These are phyloP conservation scores for Drosophila parabipectinata DNA, from an alignment of 1,140 invertebrate species.

Conservation along the genomic window DNA sequence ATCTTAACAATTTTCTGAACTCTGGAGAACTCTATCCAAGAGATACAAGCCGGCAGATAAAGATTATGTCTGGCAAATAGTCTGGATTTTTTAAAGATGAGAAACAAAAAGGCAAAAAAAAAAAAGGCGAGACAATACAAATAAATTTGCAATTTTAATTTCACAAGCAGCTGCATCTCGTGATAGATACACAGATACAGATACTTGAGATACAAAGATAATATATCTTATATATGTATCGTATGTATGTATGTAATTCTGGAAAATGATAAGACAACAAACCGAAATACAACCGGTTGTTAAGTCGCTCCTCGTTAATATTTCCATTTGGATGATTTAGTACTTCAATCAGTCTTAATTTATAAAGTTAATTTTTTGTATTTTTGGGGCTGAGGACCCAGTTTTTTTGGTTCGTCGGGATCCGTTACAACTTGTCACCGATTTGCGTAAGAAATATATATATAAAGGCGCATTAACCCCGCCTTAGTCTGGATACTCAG, in stretches of 20 bases:
- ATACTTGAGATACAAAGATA: slow-evolving; percentile 36
- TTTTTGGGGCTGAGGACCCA: slow-evolving; percentile 4
- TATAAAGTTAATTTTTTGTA: slow-evolving; percentile 9
- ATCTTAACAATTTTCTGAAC: slow-evolving; percentile 33
- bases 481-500: not conserved
- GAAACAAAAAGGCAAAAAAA: too few relatives aligned
- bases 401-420: not conserved
- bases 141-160: slow-evolving; percentile 31
- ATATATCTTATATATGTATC: not conserved
- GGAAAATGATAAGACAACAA: slow-evolving; percentile 34
- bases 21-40: not conserved
- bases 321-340: slow-evolving; percentile 36
- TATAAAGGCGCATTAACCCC: slow-evolving; percentile 22
- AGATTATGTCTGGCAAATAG: not conserved
- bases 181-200: slow-evolving; percentile 14
- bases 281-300: slow-evolving; percentile 26
- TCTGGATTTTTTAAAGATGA: not conserved
- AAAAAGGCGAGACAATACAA: not conserved
- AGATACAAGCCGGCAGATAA: slow-evolving; percentile 4
- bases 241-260: not conserved
- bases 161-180: not conserved
- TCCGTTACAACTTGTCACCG: slow-evolving; percentile 6
- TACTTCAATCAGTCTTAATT: slow-evolving; percentile 21
- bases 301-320: slow-evolving; percentile 12
- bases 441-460: slow-evolving; percentile 36